Percentiles rank a stretch among this genome's conserved stretches.
phyloP scores from a whole-genome alignment of 2,888 invertebrate species.

The Auanema freiburgensis region DNA sequence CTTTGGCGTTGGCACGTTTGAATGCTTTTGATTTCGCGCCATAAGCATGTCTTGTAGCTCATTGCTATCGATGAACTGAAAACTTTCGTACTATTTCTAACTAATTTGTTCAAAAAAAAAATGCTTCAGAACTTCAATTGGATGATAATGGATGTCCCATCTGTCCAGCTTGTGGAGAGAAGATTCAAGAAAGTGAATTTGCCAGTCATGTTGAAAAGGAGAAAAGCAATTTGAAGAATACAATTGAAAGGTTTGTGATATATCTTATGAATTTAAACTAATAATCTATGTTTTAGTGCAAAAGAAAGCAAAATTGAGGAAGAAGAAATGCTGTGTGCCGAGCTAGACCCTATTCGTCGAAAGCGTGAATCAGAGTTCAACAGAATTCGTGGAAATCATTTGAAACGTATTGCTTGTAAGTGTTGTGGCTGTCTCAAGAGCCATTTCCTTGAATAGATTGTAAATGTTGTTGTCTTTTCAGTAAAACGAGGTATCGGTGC shows the following conservation, averaged over 20 bases:
- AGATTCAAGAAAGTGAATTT: slow-evolving; percentile 44
- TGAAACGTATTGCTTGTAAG: slow-evolving; percentile 47
- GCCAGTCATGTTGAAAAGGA: slow-evolving; percentile 45
- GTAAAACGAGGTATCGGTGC: slow-evolving; percentile 34
- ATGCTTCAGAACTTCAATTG: slow-evolving; percentile 44
- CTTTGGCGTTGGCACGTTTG: not conserved
- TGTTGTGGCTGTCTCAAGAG: not conserved
- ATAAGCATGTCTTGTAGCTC: too few relatives aligned
- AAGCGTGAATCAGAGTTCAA: slow-evolving; percentile 49
- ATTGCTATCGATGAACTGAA: too few relatives aligned
- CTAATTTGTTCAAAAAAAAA: too few relatives aligned
- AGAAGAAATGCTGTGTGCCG: slow-evolving; percentile 2
- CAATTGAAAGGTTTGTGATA: slow-evolving; percentile 42
- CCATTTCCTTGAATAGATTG: not conserved
- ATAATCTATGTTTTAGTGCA: not conserved
- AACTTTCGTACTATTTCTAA: too few relatives aligned
- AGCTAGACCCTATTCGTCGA: slow-evolving; percentile 13
- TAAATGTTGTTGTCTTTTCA: slow-evolving; percentile 15
- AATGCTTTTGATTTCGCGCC: not conserved
- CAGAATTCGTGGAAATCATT: slow-evolving; percentile 49
- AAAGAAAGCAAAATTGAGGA: too few relatives aligned
- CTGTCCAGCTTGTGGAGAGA: slow-evolving; percentile 50
- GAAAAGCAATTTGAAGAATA: slow-evolving; percentile 32
- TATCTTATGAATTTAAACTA: too few relatives aligned
- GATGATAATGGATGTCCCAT: slow-evolving; percentile 52